Conservation (phyloP, 2,113 vertebrate species). For the Brevimyrus niger region DNA sequence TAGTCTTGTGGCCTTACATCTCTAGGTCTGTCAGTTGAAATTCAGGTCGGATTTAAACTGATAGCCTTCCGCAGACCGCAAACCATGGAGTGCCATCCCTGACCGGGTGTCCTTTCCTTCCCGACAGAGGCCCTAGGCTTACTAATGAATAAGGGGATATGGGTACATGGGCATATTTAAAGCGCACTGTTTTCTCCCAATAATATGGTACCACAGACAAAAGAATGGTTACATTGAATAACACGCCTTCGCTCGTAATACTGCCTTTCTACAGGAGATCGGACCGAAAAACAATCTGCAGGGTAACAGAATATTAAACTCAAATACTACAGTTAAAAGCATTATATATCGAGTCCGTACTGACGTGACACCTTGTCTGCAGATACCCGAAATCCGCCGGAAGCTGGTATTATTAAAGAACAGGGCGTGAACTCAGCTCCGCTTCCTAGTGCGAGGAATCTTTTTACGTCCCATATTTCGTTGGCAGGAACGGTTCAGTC, state of each 20-base stretch:
- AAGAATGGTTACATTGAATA: not conserved
- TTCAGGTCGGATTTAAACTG: not conserved
- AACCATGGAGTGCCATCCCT: not conserved
- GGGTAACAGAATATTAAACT: not conserved
- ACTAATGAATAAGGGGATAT: not conserved
- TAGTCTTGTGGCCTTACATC: not conserved
- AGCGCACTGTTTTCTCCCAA: not conserved
- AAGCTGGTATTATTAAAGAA: slow-evolving; percentile 2
- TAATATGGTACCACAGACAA: not conserved
- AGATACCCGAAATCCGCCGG: slow-evolving; percentile 15
- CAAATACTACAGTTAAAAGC: not conserved
- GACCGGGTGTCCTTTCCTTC: not conserved
- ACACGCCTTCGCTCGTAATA: not conserved
- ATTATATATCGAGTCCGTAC: not conserved
- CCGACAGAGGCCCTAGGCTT: not conserved
- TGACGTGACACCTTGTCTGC: not conserved
- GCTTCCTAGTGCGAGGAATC: not conserved
- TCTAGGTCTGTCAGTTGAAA: not conserved
- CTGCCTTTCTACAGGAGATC: not conserved
- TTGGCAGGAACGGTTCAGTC: not conserved
- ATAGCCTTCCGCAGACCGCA: not conserved
- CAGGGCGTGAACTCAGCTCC: not conserved
- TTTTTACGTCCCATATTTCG: slow-evolving; percentile 26
- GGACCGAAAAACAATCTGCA: not conserved
- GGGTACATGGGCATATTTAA: not conserved